Base-by-base conservation (phyloP, 2,888 invertebrate species). In the Dorcus hopei region DNA sequence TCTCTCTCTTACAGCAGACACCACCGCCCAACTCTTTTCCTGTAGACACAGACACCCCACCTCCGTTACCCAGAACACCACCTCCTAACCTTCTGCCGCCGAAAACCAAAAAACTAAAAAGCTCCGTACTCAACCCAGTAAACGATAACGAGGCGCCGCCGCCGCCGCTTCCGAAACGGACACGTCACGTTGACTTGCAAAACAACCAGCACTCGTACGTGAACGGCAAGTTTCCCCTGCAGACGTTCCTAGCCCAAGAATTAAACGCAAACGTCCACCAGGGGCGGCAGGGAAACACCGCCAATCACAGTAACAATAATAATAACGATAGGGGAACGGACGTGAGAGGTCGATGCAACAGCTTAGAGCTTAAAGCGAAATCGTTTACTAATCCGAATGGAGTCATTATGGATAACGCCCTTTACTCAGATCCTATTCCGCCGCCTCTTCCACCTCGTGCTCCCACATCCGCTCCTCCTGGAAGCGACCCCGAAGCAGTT, bases 361-460 rank as follows among this genome's bases (percentile, higher is more conserved):
- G 66, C 49, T 57, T 65, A 58, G 64, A 61, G 16, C 61, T 63
- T 53, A 54, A 59, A 40, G 62, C 53, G 9, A 66, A 63, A 54
- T 61, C 63, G 19, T 39, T 52, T 38, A 69, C 75, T 59, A 68
- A 68, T 67, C 70, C 72, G 62, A 72, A 70, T 41, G 70, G 73
- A 41, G 65, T 61, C 42, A 49, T 68, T 53, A 67, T 71, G 69
- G 68, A 71, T 58, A 71, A 73, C 64, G 65, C 68, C 59, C 64
- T 69, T 52, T 73, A 72, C 63, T 62, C 59, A 54, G 52, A 54
- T 38, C 41, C 47, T 40, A 16, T 48, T 47, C 85, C 85, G 65
- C 86, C 85, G 33, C 75, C 86, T 68, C 86, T 86, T 57, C 86
- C 86, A 19, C 80, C 85, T 67, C 81, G 82, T 70, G 80, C 81